Percentiles rank a stretch among this genome's conserved stretches.
Conservation (phyloP, 1,140 invertebrate genomes). For the Drosophila arawakana region DNA sequence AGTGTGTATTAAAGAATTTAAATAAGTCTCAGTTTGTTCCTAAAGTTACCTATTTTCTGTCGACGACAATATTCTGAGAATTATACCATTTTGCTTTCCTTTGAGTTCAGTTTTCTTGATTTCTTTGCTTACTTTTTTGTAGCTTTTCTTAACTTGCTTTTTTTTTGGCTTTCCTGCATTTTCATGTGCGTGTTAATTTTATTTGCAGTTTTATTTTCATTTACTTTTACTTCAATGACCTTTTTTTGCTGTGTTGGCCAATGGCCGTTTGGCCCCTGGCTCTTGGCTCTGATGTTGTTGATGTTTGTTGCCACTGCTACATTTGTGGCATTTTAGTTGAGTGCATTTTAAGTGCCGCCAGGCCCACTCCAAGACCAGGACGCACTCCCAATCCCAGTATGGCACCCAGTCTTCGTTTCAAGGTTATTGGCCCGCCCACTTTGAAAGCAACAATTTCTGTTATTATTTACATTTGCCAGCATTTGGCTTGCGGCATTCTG, state of each 20-base stretch:
- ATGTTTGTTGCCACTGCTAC: constrained; percentile 41
- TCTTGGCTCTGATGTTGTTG: constrained; percentile 27
- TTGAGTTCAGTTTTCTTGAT: background rate
- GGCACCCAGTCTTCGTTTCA: constrained; percentile 22
- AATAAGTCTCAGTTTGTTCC: too few species aligned
- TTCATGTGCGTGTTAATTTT: constrained; percentile 63
- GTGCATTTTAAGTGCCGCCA: constrained; percentile 63
- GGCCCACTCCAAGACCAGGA: constrained; percentile 2
- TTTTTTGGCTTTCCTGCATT: constrained; percentile 30
- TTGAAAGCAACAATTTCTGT: constrained; percentile 31
- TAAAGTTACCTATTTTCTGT: too few species aligned
- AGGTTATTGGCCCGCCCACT: constrained; percentile 44
- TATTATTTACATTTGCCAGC: constrained; percentile 53
- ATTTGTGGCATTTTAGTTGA: constrained; percentile 67
- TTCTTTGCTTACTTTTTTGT: background rate
- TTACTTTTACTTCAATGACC: constrained; percentile 57
- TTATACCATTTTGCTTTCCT: constrained; percentile 8
- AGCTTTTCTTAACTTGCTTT: background rate
- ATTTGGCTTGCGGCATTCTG: constrained; percentile 28
- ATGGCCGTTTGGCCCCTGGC: constrained; percentile 22
- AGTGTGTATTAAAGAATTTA: too few species aligned
- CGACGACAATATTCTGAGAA: background rate
- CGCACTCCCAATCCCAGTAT: background rate
- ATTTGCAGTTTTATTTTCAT: constrained; percentile 66
- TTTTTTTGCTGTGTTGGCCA: constrained; percentile 44